A percentile compares a stretch with the other conserved stretches of the same genome.
These are phyloP conservation scores for Empidonax traillii DNA, from an alignment of 2,113 vertebrate species.

Conservation along the genomic window DNA sequence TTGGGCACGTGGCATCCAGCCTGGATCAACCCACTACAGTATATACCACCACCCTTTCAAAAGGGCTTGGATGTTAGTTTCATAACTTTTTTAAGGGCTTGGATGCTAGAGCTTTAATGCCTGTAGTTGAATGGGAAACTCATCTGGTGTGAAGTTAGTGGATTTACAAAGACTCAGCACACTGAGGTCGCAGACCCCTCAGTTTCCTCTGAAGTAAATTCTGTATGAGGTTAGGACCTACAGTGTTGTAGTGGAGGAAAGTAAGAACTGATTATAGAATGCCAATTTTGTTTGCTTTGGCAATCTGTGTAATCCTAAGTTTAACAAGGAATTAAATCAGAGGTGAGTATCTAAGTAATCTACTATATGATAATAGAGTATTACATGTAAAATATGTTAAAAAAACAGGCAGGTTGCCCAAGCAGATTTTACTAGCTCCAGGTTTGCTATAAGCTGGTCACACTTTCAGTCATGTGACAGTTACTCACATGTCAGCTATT, in stretches of 20 bases:
- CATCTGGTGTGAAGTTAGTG: neutral
- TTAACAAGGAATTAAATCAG: neutral
- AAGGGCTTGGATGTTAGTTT: neutral
- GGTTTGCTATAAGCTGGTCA: neutral
- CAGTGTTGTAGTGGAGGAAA: neutral
- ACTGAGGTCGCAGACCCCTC: neutral
- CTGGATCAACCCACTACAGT: neutral
- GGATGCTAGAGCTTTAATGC: neutral
- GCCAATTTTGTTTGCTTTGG: neutral
- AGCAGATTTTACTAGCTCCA: neutral
- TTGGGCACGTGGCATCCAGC: no score
- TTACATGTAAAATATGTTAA: neutral
- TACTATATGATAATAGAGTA: neutral
- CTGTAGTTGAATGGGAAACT: neutral
- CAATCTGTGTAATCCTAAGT: neutral
- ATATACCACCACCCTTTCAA: neutral
- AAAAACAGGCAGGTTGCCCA: neutral
- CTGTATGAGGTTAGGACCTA: neutral
- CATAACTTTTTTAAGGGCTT: neutral
- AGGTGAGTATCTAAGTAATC: neutral
- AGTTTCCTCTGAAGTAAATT: neutral
- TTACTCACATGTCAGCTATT: neutral
- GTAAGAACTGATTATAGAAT: neutral
- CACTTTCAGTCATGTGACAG: neutral
- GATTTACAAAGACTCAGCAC: neutral